Evolutionary conservation across 2,797 vertebrate genomes (phyloP), one percentile per base, ranked within the genome.

Genomic region (Ceyx erithaca): DNA sequence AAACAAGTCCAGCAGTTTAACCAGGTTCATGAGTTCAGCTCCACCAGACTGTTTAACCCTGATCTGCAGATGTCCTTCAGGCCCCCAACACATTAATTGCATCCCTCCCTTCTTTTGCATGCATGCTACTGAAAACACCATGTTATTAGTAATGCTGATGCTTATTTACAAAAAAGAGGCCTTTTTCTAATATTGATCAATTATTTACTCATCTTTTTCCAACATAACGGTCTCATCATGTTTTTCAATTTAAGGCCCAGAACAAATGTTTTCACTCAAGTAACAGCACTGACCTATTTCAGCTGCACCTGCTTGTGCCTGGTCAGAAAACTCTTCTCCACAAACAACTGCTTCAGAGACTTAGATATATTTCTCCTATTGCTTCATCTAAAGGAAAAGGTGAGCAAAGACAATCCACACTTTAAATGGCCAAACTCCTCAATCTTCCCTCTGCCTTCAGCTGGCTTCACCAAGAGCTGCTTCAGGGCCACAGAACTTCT

Each of bases 111-210:
- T 97, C 98, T 97, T 98, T 96, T 98, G 98, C 98, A 98, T 98
- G 98, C 98, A 97, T 96, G 94, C 97, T 98, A 96, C 98, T 98
- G 98, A 98, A 98, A 98, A 85, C 98, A 98, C 98, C 97, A 97
- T 98, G 98, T 94, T 98, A 98, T 98, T 99, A 99, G 99, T 99
- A 98, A 98, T 97, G 97, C 97, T 95, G 97, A 98, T 98, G 98
- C 98, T 99, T 99, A 97, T 98, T 98, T 98, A 97, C 97, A 97
- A 95, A 97, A 97, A 98, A 97, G 71, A 93, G 97, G 94, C 97
- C 97, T 98, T 98, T 98, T 97, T 98, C 98, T 98, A 98, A 98
- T 98, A 98, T 98, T 97, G 98, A 99, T 99, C 98, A 98, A 99
- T 98, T 99, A 98, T 98, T 98, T 98, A 98, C 96, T 93, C 98